Conservation (phyloP, 2,888 invertebrate genomes). For the Dicyrtomina minuta region DNA sequence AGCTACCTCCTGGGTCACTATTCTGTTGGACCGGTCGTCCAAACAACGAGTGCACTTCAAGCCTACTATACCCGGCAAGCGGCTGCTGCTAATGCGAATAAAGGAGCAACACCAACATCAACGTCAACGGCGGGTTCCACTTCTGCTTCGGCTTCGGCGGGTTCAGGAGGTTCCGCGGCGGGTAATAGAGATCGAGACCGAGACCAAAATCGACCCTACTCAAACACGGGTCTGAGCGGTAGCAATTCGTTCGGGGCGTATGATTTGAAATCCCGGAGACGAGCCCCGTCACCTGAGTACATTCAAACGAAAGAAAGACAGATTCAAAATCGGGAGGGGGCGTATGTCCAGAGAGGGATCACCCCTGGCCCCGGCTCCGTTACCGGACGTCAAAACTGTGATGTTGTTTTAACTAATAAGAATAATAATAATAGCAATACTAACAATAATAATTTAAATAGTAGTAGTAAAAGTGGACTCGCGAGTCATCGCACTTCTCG, state of each 20-base stretch:
- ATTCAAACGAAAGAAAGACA: constrained; percentile 7
- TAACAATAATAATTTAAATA: too few relatives aligned
- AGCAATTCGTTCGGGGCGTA: constrained; percentile 26
- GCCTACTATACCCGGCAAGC: constrained; percentile 17
- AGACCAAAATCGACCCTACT: constrained; percentile 10
- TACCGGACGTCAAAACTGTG: constrained; percentile 9
- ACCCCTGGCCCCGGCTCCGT: background rate
- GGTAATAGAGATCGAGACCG: too few relatives aligned
- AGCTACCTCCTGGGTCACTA: constrained; percentile 41
- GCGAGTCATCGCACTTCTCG: constrained; percentile 15
- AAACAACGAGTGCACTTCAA: constrained; percentile 2
- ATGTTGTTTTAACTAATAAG: background rate
- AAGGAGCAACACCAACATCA: too few relatives aligned
- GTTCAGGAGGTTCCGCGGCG: background rate
- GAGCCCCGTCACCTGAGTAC: constrained; percentile 32
- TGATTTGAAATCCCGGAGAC: background rate
- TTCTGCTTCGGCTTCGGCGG: background rate
- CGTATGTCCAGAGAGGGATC: background rate
- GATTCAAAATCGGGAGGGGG: background rate
- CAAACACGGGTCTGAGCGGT: constrained; percentile 16
- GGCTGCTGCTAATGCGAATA: too few relatives aligned
- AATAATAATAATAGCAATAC: background rate
- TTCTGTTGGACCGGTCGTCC: constrained; percentile 29
- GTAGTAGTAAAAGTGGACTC: background rate
- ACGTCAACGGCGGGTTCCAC: too few relatives aligned